These are phyloP conservation scores for Nestor notabilis DNA, from an alignment of 2,113 vertebrate species.

Conservation along the genomic window DNA sequence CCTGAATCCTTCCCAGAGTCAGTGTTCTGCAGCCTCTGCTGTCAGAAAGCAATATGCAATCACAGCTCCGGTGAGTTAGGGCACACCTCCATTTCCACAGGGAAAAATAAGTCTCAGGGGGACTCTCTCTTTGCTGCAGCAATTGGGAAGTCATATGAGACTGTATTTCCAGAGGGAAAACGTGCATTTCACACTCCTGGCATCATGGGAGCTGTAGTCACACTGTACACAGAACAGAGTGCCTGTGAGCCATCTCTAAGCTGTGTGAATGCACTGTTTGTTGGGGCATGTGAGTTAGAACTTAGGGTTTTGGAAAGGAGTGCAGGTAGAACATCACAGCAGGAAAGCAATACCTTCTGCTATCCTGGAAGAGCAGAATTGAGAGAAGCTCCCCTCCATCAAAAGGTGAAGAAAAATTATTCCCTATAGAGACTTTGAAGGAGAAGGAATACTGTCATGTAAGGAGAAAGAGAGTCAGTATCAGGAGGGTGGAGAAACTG, in stretches of 20 bases:
- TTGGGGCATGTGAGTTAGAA: accelerated
- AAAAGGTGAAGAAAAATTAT: background rate
- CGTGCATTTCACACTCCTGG: background rate
- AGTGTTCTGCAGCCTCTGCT: background rate
- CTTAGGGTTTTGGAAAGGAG: accelerated
- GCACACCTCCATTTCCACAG: background rate
- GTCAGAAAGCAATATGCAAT: background rate
- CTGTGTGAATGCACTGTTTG: accelerated
- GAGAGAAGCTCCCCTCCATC: background rate
- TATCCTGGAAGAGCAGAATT: accelerated
- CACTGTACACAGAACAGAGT: background rate
- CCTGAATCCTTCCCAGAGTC: background rate
- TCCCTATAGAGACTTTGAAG: background rate
- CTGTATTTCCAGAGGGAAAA: background rate
- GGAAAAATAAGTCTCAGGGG: background rate
- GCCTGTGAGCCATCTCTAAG: background rate
- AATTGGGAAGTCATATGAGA: constrained; percentile 16
- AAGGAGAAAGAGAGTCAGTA: background rate
- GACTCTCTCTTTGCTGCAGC: background rate
- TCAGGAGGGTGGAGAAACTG: background rate
- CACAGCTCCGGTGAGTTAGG: background rate
- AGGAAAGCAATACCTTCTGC: background rate
- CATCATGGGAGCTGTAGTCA: constrained; percentile 61
- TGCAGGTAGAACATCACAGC: background rate
- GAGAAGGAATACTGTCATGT: background rate